A percentile compares a stretch with the other conserved stretches of the same genome.
Conservation (phyloP, 2,888 invertebrate species). For the Saturnia japonica region DNA sequence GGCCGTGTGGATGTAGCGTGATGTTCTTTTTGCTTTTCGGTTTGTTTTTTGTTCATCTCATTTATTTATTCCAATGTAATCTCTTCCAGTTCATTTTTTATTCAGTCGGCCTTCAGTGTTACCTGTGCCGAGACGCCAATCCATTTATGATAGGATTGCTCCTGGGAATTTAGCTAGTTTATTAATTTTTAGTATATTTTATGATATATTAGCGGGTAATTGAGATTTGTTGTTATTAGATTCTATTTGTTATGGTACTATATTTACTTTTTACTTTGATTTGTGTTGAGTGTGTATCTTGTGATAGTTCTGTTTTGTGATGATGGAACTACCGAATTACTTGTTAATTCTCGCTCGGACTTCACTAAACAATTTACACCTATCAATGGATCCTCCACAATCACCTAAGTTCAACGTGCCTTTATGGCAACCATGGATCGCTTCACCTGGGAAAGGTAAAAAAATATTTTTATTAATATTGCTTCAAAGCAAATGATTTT, state of each 20-base stretch:
- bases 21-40: constrained; percentile 77
- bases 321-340: constrained; percentile 78
- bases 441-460: constrained; percentile 69
- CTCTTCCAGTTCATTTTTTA: constrained; percentile 81
- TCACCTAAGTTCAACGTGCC: constrained; percentile 78
- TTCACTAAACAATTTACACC: constrained; percentile 60
- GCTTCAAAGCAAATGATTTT: background rate
- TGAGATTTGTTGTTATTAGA: background rate
- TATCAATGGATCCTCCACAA: constrained; percentile 76
- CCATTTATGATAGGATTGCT: constrained; percentile 55
- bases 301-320: constrained; percentile 51
- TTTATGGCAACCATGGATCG: constrained; percentile 78
- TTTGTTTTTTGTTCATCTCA: constrained; percentile 82
- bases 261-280: constrained; percentile 12
- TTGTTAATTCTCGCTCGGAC: constrained; percentile 70
- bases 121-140: constrained; percentile 78
- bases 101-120: constrained; percentile 82
- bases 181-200: background rate
- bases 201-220: background rate
- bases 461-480: background rate
- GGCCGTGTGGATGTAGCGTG: constrained; percentile 81
- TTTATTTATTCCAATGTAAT: constrained; percentile 83
- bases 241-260: background rate
- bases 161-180: constrained; percentile 33
- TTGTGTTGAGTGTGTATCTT: constrained; percentile 37